Base-by-base conservation (phyloP, 2,888 invertebrate species). In the Limnephilus marmoratus region DNA sequence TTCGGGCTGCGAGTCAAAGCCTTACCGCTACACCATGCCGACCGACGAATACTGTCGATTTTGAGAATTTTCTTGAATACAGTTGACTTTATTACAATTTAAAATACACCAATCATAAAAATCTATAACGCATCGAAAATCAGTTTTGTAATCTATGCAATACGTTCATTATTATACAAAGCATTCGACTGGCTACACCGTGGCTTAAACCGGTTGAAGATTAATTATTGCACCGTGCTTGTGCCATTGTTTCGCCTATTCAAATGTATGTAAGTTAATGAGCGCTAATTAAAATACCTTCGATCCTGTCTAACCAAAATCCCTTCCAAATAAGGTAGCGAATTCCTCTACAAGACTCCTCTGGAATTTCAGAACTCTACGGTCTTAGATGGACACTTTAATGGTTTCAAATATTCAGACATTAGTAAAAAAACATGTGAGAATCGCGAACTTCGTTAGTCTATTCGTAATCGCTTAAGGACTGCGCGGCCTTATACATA, bases 361-460 rank as follows among this genome's bases (percentile, higher is more conserved):
- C 68, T 68, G 68, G 68, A 24, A 68, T 68, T 68, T 29, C 80
- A 89, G 91, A 37, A 68, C 53, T 87, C 24, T 91, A 31, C 31
- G 24, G 24, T 68, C 68, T 24, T 24, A 18, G 68, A 9, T 7
- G 53, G 18, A 68, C 68, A 13, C 1, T 68, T 9, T 24, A 68
- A 68, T 68, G 68, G 68, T 68, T 68, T n/a, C 24, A n/a, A 68
- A 24, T 68, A 68, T 68, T 24, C 68, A 68, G 68, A 24, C 68
- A 7, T 68, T 68, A 68, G n/a, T 9, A 68, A 68, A 68, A 49
- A 49, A 49, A 49, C 13, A 13, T 49, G 13, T 49, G 3, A 4
- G 9, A 13, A 15, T 49, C 49, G 49, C 13, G 15, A 49, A 49
- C 15, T 49, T 49, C 15, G 15, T 49, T 49, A 49, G 49, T 15